Evolutionary conservation across 1,140 invertebrate species (phyloP).

Genomic region (Caenorhabditis inopinata): DNA sequence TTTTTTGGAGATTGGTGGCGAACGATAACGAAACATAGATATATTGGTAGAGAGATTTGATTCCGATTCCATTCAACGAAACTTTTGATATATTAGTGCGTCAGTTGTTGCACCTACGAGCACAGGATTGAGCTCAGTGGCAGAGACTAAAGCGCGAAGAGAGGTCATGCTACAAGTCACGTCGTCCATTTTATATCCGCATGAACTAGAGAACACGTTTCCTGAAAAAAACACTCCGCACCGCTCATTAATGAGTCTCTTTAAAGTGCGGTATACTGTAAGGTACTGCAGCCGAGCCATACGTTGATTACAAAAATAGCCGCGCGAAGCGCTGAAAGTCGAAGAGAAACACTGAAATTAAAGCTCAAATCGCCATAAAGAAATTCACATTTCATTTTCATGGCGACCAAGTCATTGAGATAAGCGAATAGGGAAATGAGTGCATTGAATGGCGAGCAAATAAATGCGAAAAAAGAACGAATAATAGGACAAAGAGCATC

Average conservation of each 20-base stretch:
- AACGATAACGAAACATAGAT: neutral
- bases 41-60: slow-evolving; percentile 24
- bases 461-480: neutral
- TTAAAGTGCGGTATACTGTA: too few relatives aligned
- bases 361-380: slow-evolving; percentile 47
- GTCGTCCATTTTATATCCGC: neutral
- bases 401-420: slow-evolving; percentile 2
- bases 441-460: neutral
- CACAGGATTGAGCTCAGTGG: neutral
- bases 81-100: slow-evolving; percentile 33
- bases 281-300: too few relatives aligned
- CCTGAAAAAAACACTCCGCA: too few relatives aligned
- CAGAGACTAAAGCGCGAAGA: slow-evolving; percentile 42
- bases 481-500: slow-evolving; percentile 2
- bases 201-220: too few relatives aligned
- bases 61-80: slow-evolving; percentile 29
- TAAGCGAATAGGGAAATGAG: neutral
- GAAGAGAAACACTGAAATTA: neutral
- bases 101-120: slow-evolving; percentile 18
- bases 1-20: neutral
- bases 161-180: slow-evolving; percentile 22
- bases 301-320: too few relatives aligned
- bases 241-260: too few relatives aligned
- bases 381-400: slow-evolving; percentile 23
- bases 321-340: too few relatives aligned